Percentiles rank a stretch among this genome's conserved stretches.
These are phyloP conservation scores for Argyrosomus regius DNA, from an alignment of 2,797 vertebrate genomes.

Conservation along the genomic window DNA sequence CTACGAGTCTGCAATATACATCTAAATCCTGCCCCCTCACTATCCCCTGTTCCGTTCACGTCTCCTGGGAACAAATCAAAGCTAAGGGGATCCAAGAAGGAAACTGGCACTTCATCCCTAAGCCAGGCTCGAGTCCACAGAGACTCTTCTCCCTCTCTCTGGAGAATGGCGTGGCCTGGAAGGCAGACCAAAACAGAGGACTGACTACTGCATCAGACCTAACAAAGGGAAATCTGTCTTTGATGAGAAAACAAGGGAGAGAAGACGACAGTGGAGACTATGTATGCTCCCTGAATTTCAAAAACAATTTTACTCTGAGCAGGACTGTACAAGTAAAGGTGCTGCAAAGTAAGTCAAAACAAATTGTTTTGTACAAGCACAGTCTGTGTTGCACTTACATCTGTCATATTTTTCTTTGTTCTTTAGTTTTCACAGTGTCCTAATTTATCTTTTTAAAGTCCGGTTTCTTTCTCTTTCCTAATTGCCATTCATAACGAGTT, in stretches of 20 bases:
- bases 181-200: fast-evolving
- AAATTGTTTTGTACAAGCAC: background rate
- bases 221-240: slow-evolving; percentile 35
- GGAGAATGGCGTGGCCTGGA: too few relatives aligned
- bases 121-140: background rate
- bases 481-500: slow-evolving; percentile 38
- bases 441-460: slow-evolving; percentile 19
- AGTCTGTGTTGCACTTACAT: slow-evolving; percentile 1
- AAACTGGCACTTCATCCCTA: slow-evolving; percentile 73
- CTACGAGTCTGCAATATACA: slow-evolving; percentile 49
- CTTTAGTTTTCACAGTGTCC: background rate
- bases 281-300: slow-evolving; percentile 63
- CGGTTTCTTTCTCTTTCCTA: slow-evolving; percentile 9
- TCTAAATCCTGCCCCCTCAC: background rate
- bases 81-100: slow-evolving; percentile 22
- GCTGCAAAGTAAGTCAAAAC: slow-evolving; percentile 74
- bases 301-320: background rate
- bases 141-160: slow-evolving; percentile 45
- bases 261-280: slow-evolving; percentile 69
- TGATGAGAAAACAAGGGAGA: slow-evolving; percentile 1
- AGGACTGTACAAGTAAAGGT: slow-evolving; percentile 67
- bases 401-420: background rate
- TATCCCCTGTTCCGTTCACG: slow-evolving; percentile 69
- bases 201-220: fast-evolving
- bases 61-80: slow-evolving; percentile 62